Base-by-base conservation (phyloP, 2,113 vertebrate species). In the Cichladusa arquata region DNA sequence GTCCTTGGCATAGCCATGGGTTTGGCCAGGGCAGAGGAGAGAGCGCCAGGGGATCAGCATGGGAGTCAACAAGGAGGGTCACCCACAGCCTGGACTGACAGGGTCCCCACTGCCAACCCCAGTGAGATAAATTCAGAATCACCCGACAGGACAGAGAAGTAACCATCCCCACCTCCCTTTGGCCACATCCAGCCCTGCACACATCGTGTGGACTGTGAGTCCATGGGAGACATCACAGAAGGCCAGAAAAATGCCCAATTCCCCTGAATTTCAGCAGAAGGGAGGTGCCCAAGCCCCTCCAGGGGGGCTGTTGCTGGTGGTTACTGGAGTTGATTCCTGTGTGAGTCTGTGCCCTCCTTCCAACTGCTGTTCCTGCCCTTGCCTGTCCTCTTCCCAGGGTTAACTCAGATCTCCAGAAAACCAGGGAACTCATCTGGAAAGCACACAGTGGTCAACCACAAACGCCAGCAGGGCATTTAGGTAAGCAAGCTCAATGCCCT, bases 171-270 rank as follows among this genome's bases (percentile, higher is more conserved):
- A 33, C 6, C 19, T 72, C 40, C 9, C 31, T 33, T 8, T 0
- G 1, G 54, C 42, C 50, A 23, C 50, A 65, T 72, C 29, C 34
- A 72, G 12, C 40, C 38, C 53, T 47, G 12, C 1, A 1, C 12
- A 19, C 0, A 3, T 19, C 0, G 0, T 19, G 31, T 26, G 26
- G 67, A 8, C 19, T 15, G 7, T 2, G 31, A 93, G 51, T 11
- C 69, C 47, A 23, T 0, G 14, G 31, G 11, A 81, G 12, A 45
- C 22, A 12, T 25, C 45, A 28, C 20, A 61, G 66, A 80, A 12
- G 16, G 18, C n/a, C 17, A 31, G 18, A 47, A 86, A 91, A 86
- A 34, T 13, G 5, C 40, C 67, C 64, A 57, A 3, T 4, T 3
- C 11, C 12, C 11, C 20, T 26, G 24, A 38, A 72, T 34, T 72